phyloP scores from a whole-genome alignment of 2,113 vertebrate species.

The Neolamprologus caudopunctatus region DNA sequence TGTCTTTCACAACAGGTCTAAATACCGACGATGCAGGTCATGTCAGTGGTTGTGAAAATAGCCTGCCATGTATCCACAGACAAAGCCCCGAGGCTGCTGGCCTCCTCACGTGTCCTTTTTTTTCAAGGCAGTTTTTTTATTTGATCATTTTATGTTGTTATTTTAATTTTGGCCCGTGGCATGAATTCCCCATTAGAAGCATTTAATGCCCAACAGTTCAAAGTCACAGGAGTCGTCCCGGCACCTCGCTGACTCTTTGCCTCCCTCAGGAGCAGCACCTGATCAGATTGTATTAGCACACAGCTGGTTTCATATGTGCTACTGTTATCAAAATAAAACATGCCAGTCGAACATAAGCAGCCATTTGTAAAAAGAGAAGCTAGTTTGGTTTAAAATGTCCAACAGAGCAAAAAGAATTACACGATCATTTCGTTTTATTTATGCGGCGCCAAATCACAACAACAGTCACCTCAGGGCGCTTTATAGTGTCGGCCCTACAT shows the following conservation, averaged over 20 bases:
- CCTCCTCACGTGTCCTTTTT: neutral
- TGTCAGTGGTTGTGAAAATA: neutral
- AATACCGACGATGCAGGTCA: conserved; percentile 6
- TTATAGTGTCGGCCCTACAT: too few relatives aligned
- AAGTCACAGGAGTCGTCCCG: neutral
- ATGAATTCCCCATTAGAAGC: neutral
- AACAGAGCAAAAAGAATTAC: neutral
- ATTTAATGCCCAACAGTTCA: neutral
- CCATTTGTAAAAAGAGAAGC: neutral
- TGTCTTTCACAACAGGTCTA: conserved; percentile 20
- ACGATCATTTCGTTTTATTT: too few relatives aligned
- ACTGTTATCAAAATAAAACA: neutral
- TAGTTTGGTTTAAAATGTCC: neutral
- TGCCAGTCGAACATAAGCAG: neutral
- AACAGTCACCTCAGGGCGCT: too few relatives aligned
- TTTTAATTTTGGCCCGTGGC: neutral
- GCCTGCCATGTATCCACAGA: neutral
- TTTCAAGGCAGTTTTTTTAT: neutral
- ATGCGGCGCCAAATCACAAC: too few relatives aligned
- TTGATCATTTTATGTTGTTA: neutral
- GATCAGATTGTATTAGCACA: neutral
- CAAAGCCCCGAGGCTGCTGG: neutral
- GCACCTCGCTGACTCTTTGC: neutral
- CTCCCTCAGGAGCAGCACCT: neutral
- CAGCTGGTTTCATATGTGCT: neutral